These are phyloP conservation scores for Acanthurus tractus DNA, from an alignment of 2,797 vertebrate species.

Conservation along the genomic window DNA sequence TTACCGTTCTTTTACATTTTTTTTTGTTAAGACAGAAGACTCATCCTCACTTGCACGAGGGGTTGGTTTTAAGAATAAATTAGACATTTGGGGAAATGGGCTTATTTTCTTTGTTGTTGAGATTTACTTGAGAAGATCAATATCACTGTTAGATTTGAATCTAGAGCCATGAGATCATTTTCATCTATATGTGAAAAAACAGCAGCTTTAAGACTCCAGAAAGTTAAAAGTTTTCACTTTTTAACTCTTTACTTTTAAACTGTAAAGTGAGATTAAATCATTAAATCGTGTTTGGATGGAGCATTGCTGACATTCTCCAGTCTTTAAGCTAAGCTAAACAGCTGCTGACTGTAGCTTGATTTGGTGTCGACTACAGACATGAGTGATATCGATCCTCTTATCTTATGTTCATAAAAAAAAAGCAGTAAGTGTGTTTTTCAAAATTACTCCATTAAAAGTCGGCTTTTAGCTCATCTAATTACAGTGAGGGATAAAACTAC, in stretches of 20 bases:
- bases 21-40: not conserved
- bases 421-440: not conserved
- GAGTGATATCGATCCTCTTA: not conserved
- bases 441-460: not conserved
- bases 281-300: not conserved
- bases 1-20: constrained; percentile 6
- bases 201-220: not conserved
- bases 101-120: not conserved
- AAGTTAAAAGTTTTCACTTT: no score
- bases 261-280: no score
- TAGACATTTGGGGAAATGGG: not conserved
- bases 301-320: no score
- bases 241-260: no score
- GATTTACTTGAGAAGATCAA: not conserved
- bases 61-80: constrained; percentile 16
- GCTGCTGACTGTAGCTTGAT: not conserved
- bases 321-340: no score
- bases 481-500: no score
- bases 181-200: not conserved
- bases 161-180: not conserved
- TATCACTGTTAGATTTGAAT: not conserved
- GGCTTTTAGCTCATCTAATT: no score
- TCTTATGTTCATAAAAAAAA: not conserved
- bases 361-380: not conserved
- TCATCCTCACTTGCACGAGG: not conserved